These are phyloP conservation scores for Platalea minor DNA, from an alignment of 2,797 vertebrate species.

Conservation along the genomic window DNA sequence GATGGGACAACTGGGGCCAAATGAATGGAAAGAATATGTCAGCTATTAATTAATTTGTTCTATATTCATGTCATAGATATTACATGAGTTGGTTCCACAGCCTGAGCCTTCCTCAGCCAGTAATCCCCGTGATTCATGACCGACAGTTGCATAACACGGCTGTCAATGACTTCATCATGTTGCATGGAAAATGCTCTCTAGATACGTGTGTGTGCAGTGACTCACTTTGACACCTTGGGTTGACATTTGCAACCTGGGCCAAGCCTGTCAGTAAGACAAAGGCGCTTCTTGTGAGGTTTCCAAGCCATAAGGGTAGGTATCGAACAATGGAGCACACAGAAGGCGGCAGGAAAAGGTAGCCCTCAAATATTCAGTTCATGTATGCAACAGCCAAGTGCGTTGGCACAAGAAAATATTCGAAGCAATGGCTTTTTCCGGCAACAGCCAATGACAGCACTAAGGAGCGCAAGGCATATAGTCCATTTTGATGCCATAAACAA, in stretches of 20 bases:
- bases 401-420: background rate
- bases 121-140: constrained; percentile 17
- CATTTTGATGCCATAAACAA: background rate
- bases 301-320: background rate
- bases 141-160: background rate
- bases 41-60: constrained; percentile 37
- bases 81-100: background rate
- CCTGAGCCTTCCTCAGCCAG: background rate
- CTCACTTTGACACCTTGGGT: constrained; percentile 50
- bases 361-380: background rate
- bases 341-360: background rate
- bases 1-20: background rate
- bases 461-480: background rate
- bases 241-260: constrained; percentile 28
- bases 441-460: background rate
- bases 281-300: constrained; percentile 2
- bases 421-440: background rate
- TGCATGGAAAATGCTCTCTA: constrained; percentile 47
- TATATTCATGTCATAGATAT: constrained; percentile 26
- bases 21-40: background rate
- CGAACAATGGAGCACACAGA: background rate
- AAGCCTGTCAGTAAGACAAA: constrained; percentile 23
- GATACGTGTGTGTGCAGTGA: background rate
- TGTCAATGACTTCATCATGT: constrained; percentile 38
- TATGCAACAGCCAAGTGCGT: fast-evolving